These are phyloP conservation scores for Actinopyga echinites DNA, from an alignment of 53 echinoderm and acorn worm genomes.

Conservation along the genomic window DNA sequence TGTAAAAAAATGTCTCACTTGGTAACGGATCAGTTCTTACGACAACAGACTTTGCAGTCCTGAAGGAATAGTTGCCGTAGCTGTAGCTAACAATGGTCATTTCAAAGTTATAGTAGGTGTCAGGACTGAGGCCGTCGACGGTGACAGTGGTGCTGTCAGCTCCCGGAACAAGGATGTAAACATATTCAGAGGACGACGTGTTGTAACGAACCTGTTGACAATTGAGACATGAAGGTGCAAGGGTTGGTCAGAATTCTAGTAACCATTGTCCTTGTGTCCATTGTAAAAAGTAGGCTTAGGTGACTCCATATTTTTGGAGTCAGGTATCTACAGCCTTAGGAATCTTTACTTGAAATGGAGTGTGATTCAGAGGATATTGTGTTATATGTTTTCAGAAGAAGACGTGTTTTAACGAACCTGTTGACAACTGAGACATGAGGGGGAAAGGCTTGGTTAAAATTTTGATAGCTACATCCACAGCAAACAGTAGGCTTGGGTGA, in stretches of 20 bases:
- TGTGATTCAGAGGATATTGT: too few species aligned
- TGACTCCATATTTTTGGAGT: too few species aligned
- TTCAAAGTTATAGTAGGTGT: slow-evolving; percentile 60
- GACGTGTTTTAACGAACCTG: slow-evolving; percentile 54
- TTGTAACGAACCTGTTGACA: slow-evolving; percentile 51
- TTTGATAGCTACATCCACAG: too few species aligned
- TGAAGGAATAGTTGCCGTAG: slow-evolving; percentile 61
- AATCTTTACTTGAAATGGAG: too few species aligned
- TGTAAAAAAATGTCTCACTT: slow-evolving; percentile 6
- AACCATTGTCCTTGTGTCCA: too few species aligned
- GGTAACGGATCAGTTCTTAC: slow-evolving; percentile 32
- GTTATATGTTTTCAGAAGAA: slow-evolving; percentile 15
- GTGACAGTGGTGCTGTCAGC: slow-evolving; percentile 30
- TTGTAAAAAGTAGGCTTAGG: too few species aligned
- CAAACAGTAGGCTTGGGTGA: too few species aligned
- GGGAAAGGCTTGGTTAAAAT: too few species aligned
- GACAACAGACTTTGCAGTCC: slow-evolving; percentile 59
- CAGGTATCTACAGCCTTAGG: too few species aligned
- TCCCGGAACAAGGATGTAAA: slow-evolving; percentile 47
- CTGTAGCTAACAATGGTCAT: slow-evolving; percentile 53
- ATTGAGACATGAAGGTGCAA: too few species aligned
- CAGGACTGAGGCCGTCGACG: slow-evolving; percentile 43
- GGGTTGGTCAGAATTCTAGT: too few species aligned
- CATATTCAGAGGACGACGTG: slow-evolving; percentile 37
- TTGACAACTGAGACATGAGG: too few species aligned